Evolutionary conservation across 1,140 invertebrate species (phyloP), one percentile per base, ranked within the genome.

Genomic region (Andricus grossulariae): DNA sequence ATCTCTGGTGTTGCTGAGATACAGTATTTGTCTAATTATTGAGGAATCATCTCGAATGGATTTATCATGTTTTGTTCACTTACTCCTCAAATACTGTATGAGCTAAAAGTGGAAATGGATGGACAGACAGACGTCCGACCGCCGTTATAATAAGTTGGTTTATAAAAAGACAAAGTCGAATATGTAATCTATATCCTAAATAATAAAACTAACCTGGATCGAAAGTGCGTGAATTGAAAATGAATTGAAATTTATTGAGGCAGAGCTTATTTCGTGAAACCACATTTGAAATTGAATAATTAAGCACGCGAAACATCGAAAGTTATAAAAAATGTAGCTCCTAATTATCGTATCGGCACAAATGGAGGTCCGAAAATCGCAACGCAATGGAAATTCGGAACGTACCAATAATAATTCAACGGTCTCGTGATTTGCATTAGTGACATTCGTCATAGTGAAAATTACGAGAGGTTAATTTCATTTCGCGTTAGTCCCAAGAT

Each of bases 231-330:
- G 8, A 25, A 45, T 66, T 66, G 15, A n/a, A 25, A n/a, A 66
- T 66, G 25, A 15, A 39, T 66, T 66, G 25, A 32, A 66, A 39
- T 39, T 66, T 66, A 66, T 66, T 18, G 32, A 15, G n/a, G 60
- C 60, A 32, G n/a, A 32, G 25, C 16, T 66, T 7, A 39, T 45
- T 45, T n/a, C 60, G 60, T 10, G n/a, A 13, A 32, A n/a, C 25
- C 0, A 66, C 15, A 45, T 66, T 66, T 66, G 45, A 66, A 66
- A 39, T 66, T 66, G 39, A 66, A 66, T 66, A 66, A 66, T 39
- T 8, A 39, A 39, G 25, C 11, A 8, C 15, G 13, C 16, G 15
- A 8, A 6, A 45, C 15, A 66, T 66, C 60, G 25, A 39, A 39
- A 66, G 8, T 66, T 66, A 66, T 66, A 16, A 66, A 66, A 66